Base-by-base conservation (phyloP, 2,113 vertebrate species). In the Coptodon rendalli region DNA sequence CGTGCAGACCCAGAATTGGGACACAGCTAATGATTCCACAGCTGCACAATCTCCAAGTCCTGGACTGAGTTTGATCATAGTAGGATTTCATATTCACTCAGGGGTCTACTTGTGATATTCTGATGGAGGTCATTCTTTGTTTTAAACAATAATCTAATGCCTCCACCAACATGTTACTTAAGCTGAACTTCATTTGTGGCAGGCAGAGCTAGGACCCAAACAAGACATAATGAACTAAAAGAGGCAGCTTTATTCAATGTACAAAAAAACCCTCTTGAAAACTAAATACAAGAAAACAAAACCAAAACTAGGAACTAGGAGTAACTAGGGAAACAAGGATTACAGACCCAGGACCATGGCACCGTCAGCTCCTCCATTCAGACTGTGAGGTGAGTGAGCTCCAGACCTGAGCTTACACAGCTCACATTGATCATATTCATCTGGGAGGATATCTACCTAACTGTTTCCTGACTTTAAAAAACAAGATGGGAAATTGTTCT, bases 61-160 rank as follows among this genome's bases (percentile, higher is more conserved):
- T 92, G 53, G 89, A 92, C 89, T 92, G 48, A 92, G 82, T 87
- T 36, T 61, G 14, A 36, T 45, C 38, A 40, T 43, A 12, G 14
- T 22, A 50, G 43, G 10, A 31, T 19, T 48, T 73, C 24, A 11
- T 27, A 27, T 73, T 73, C 68, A 29, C 16, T 48, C 24, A 71
- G 38, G 13, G 66, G 38, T 14, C n/a, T 43, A 45, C 13, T 71
- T 1, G 3, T 73, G 13, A 73, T 45, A 6, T 17, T 73, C 22
- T 73, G 43, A 78, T 50, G 40, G 22, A 45, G 19, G 9, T 16
- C 5, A 29, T 52, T 79, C 27, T 36, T n/a, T 68, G 19, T 59
- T 53, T 84, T 71, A 76, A 48, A 9, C 85, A 90, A 90, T 31
- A n/a, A 85, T 16, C 48, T 85, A 68, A 82, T 82, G 78, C 34